phyloP scores from a whole-genome alignment of 2,113 vertebrate genomes.

The Crocuta crocuta region DNA sequence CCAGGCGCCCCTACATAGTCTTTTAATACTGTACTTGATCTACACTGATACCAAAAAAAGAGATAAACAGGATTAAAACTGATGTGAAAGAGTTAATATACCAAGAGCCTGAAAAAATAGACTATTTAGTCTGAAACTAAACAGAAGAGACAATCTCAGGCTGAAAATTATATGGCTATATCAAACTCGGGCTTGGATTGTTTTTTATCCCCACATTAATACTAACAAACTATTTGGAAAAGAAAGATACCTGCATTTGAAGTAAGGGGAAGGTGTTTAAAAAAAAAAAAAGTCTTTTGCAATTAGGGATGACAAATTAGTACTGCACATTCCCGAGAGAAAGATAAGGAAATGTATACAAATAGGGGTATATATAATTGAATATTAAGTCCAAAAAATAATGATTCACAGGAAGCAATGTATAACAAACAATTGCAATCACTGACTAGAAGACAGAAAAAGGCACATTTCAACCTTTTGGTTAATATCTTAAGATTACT shows the following conservation, averaged over 20 bases:
- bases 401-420: not conserved
- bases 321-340: not conserved
- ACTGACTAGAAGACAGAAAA: not conserved
- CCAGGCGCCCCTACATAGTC: too few species aligned
- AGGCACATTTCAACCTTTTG: not conserved
- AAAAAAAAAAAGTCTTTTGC: not conserved
- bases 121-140: constrained; percentile 24
- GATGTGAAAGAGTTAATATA: constrained; percentile 41
- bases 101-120: not conserved
- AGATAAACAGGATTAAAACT: constrained; percentile 46
- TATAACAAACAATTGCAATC: constrained; percentile 20
- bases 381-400: not conserved
- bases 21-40: constrained; percentile 29
- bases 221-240: not conserved
- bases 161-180: not conserved
- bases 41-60: constrained; percentile 1
- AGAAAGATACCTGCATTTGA: not conserved
- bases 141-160: not conserved
- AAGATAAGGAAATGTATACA: constrained; percentile 19
- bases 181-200: not conserved
- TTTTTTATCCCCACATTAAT: not conserved
- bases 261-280: not conserved
- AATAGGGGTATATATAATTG: not conserved
- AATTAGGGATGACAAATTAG: not conserved
- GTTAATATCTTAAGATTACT: constrained; percentile 47